Evolutionary conservation across 2,888 invertebrate species (phyloP), one percentile per base, ranked within the genome.

Genomic region (Macropis europaea): DNA sequence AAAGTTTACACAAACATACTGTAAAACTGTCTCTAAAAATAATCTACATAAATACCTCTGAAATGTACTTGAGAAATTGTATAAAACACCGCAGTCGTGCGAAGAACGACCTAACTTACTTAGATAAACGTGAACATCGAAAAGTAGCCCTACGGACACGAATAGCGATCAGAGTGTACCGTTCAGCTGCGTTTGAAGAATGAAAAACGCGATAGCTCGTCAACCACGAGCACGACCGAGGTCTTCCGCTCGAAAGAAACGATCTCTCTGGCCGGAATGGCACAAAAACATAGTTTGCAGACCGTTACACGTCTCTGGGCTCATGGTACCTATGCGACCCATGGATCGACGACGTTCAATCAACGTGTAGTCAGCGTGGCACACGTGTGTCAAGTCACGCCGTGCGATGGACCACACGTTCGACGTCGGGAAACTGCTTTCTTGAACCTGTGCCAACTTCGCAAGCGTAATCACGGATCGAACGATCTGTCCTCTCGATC

Each of bases 401-500:
- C 57, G 59, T 24, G 26, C 52, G 42, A n/a, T 9, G 60, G 75
- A 75, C 75, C 75, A 74, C 75, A 75, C 69, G 64, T 30, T 62
- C 75, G 56, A 64, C 57, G 64, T 48, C 63, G 61, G 38, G 34
- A 64, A 61, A 40, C 53, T 28, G 43, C 64, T 53, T 57, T 53
- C 60, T 42, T 19, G 26, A 50, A 70, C 60, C 67, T 62, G 60
- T 61, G 64, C 42, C 62, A 56, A 67, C 63, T 70, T 63, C 50
- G 32, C 66, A 53, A 59, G 62, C 38, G 71, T 63, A 76, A 75
- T 75, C 76, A 62, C 59, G 62, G 52, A n/a, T 45, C 52, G 63
- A 63, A 63, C 70, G 70, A 75, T 75, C 71, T 63, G 71, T 73
- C 76, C 70, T 71, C 48, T 42, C 43, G 40, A n/a, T n/a, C n/a